Percentiles rank a stretch among this genome's conserved stretches.
phyloP scores from a whole-genome alignment of 2,113 vertebrate genomes.

The Podocnemis expansa region DNA sequence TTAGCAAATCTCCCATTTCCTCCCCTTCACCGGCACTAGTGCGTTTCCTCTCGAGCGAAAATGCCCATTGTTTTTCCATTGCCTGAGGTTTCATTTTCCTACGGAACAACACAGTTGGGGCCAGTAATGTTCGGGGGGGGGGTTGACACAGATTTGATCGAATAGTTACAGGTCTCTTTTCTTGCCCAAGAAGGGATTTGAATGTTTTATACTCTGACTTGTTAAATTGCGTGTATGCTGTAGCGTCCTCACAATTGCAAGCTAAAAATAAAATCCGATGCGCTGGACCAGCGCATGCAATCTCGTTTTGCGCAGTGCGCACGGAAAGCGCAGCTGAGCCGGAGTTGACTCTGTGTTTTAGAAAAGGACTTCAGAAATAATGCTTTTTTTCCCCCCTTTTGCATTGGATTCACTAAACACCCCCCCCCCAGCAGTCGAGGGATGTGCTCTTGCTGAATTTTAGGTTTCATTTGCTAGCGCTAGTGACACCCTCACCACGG shows the following conservation, averaged over 20 bases:
- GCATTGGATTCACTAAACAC: neutral
- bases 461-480: neutral
- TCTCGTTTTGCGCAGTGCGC: neutral
- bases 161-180: rapidly evolving
- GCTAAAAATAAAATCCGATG: neutral
- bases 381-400: too few relatives aligned
- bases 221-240: neutral
- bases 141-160: neutral
- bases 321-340: neutral
- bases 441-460: neutral
- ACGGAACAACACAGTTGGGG: rapidly evolving
- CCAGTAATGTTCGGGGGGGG: rapidly evolving
- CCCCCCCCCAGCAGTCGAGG: neutral
- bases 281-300: neutral
- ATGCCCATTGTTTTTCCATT: neutral
- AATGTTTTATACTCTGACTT: rapidly evolving
- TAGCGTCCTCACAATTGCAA: neutral
- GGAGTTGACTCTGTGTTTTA: too few relatives aligned
- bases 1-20: neutral
- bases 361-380: too few relatives aligned
- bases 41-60: too few relatives aligned
- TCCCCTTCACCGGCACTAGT: rapidly evolving
- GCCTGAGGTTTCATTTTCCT: neutral
- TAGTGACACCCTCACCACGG: neutral
- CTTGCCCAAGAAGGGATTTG: neutral